phyloP scores from a whole-genome alignment of 2,797 vertebrate genomes.

The Amblyopsis hoosieri region DNA sequence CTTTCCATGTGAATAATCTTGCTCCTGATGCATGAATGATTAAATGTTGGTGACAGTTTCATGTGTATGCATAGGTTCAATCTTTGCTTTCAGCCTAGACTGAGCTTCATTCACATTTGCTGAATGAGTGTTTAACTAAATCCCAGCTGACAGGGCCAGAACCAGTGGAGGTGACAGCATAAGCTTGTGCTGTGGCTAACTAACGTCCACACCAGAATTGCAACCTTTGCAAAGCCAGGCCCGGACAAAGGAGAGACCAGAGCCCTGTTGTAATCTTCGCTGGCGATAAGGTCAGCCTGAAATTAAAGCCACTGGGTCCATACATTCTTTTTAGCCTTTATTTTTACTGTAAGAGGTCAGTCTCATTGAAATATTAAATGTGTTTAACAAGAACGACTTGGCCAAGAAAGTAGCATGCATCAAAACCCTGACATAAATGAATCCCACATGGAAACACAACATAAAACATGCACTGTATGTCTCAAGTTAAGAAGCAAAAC shows the following conservation, averaged over 20 bases:
- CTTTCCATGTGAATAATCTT: too few relatives aligned
- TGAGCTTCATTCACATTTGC: conserved; percentile 74
- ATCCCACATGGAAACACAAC: too few relatives aligned
- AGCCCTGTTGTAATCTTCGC: conserved; percentile 63
- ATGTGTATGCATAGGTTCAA: conserved; percentile 16
- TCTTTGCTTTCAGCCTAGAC: conserved; percentile 39
- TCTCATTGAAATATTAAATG: too few relatives aligned
- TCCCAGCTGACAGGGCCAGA: conserved; percentile 71
- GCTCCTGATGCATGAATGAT: not conserved
- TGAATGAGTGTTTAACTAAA: conserved; percentile 81
- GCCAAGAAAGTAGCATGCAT: too few relatives aligned
- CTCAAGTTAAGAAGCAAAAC: too few relatives aligned
- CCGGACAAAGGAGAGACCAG: conserved; percentile 57
- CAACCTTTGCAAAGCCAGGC: conserved; percentile 69
- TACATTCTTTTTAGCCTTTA: conserved; percentile 14
- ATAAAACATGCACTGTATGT: too few relatives aligned
- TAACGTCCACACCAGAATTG: conserved; percentile 74
- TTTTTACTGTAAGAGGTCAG: too few relatives aligned
- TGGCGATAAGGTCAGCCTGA: conserved; percentile 45
- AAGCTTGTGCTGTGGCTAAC: conserved; percentile 70
- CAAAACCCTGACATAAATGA: too few relatives aligned
- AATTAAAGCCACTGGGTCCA: conserved; percentile 22
- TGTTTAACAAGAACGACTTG: too few relatives aligned
- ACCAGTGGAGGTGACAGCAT: conserved; percentile 55
- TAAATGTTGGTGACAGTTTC: not conserved